Evolutionary conservation across 2,888 invertebrate species (phyloP), one percentile per base, ranked within the genome.

Genomic region (Tetragonisca angustula): DNA sequence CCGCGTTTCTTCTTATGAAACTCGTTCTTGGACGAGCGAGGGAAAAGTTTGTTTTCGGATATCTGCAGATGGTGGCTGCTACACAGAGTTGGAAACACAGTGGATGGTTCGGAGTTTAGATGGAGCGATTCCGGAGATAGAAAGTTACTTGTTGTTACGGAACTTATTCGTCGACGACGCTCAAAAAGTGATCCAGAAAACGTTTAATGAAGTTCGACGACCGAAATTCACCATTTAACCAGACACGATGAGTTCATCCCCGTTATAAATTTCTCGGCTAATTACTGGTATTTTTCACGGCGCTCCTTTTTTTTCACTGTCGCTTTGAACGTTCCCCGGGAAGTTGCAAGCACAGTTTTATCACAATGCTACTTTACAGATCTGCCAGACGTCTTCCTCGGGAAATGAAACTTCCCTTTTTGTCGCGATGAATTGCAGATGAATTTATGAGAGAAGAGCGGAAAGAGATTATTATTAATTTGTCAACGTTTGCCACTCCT

Each of bases 141-240:
- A 19, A 73, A 64, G 52, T 73, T 73, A 64, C 19, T 69, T 49
- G 27, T 36, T 73, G 32, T 4, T 2, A 11, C 43, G 17, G n/a
- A 73, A 73, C 52, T 73, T 73, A 36, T 62, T 73, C 73, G 73
- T 36, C 64, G 64, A 52, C 50, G 73, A 43, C 32, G 64, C n/a
- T 73, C 43, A 43, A 54, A 75, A 67, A 56, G 27, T 27, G 43
- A 67, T 56, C 43, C 43, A 27, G 43, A n/a, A 6, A 49, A 43
- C 24, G 65, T n/a, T 54, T 27, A 56, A 75, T 32, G 32, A 68
- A 76, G 32, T 61, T 61, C 50, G 32, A 68, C 19, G 50, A 36
- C 19, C 36, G 36, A 59, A 76, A 76, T 59, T 73, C 32, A n/a
- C 3, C 21, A 52, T 50, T 36, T 50, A n/a, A 59, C 24, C 27